Evolutionary conservation across 2,113 vertebrate species (phyloP), one percentile per base, ranked within the genome.

Genomic region (Pteronura brasiliensis): DNA sequence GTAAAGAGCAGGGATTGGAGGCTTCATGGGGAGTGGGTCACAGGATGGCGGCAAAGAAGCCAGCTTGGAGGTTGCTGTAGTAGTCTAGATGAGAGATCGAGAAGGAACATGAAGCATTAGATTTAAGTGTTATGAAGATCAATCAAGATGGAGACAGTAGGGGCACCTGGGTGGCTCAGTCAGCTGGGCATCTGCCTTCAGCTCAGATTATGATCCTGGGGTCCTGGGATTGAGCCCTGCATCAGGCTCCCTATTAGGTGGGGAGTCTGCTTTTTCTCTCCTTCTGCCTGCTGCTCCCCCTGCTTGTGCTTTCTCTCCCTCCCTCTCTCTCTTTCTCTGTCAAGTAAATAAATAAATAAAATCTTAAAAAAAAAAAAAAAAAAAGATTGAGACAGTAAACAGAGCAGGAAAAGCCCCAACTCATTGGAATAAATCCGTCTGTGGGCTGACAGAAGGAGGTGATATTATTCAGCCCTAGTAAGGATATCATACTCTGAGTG

Each of bases 161-260:
- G 27, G 27, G 61, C 12, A 12, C 27, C 61, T 63, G 61, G 61
- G 27, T 63, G 61, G 27, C 27, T 63, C 61, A 29, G 61, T 63
- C 0, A 4, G 61, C 11, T 63, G 4, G 11, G 27, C 27, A 2
- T 13, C 27, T 29, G 27, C 11, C 61, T 63, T 63, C 4, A 2
- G 61, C 61, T 63, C 61, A 63, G 61, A 27, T 63, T 12, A 63
- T 63, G 61, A 63, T 63, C 61, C 11, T 5, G 2, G 11, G 27
- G 61, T 63, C 61, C 61, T 63, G 27, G 27, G 61, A 63, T 13
- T 12, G 11, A 63, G 61, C 27, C 12, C 61, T 4, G 27, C 11
- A 5, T 29, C 11, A 0, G 61, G 61, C 61, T 63, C 61, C 7
- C 55, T 57, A 6, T 21, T 57, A 20, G 18, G 55, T 7, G 11